Evolutionary conservation across 2,113 vertebrate genomes (phyloP).

Genomic region (Boulengeromyrus knoepffleri): DNA sequence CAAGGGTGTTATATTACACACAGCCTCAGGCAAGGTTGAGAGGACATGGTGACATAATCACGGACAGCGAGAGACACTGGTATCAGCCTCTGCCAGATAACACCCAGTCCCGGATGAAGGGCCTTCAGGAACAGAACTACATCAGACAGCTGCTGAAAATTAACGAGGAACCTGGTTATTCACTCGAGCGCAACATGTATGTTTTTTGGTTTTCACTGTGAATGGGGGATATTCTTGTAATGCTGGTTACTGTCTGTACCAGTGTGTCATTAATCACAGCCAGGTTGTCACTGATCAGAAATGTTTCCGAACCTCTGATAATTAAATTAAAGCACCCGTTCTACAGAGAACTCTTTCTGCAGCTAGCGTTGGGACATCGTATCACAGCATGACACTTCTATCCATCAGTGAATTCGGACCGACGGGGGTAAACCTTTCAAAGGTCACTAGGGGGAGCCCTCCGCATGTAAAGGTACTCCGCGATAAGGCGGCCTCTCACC

Average conservation of each 20-base stretch:
- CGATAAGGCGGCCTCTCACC: constrained; percentile 59
- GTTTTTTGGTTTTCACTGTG: neutral
- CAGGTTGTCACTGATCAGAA: neutral
- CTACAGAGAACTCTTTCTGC: neutral
- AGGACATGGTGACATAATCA: constrained; percentile 61
- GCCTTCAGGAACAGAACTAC: constrained; percentile 44
- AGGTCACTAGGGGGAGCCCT: neutral
- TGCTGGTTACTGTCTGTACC: neutral
- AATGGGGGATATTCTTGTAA: neutral
- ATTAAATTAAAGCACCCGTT: neutral
- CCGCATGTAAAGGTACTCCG: neutral
- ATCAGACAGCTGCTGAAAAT: constrained; percentile 47
- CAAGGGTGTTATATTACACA: constrained; percentile 36
- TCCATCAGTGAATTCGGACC: neutral
- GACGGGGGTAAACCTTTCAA: neutral
- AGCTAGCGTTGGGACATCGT: neutral
- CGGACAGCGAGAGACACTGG: constrained; percentile 51
- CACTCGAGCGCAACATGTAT: neutral
- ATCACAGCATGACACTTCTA: neutral
- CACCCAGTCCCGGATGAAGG: constrained; percentile 40
- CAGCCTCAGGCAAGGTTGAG: constrained; percentile 44
- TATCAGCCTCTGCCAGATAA: constrained; percentile 56
- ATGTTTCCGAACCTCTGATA: neutral
- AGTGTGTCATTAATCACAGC: neutral
- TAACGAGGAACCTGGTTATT: neutral